phyloP scores from a whole-genome alignment of 2,113 vertebrate species.

The Hypocryptadius cinnamomeus region DNA sequence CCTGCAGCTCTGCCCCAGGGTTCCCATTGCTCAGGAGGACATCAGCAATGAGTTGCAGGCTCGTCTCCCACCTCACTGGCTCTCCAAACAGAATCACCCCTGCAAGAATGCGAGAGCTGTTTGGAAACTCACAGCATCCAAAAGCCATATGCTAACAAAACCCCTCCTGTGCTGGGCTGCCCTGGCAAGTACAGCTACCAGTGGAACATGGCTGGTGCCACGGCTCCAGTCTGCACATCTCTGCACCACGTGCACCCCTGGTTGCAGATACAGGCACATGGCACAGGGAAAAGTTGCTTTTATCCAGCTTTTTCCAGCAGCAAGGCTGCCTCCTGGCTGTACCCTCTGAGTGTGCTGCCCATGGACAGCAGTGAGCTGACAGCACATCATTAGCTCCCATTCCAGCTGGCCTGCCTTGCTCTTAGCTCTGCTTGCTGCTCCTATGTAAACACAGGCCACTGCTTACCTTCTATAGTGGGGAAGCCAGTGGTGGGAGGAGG shows the following conservation, averaged over 20 bases:
- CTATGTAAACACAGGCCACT: not conserved
- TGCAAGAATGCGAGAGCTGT: constrained; percentile 46
- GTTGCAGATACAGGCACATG: accelerated
- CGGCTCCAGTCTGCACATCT: not conserved
- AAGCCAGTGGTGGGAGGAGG: constrained; percentile 72
- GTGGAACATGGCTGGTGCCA: not conserved
- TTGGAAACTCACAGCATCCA: not conserved
- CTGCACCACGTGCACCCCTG: not conserved
- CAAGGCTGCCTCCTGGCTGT: not conserved
- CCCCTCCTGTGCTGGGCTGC: not conserved
- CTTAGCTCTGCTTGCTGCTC: not conserved
- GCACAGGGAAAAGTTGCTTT: not conserved
- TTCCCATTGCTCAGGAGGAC: constrained; percentile 85
- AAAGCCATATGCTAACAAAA: not conserved
- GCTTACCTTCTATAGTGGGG: constrained; percentile 84
- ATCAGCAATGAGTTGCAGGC: constrained; percentile 87
- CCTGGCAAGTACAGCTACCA: not conserved
- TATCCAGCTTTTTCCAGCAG: not conserved
- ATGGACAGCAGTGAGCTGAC: not conserved
- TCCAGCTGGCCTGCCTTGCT: not conserved
- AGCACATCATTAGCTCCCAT: not conserved
- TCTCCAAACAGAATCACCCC: constrained; percentile 92
- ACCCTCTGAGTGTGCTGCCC: not conserved
- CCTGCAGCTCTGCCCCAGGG: constrained; percentile 64
- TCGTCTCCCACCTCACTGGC: constrained; percentile 96